Evolutionary conservation across 2,888 invertebrate species (phyloP).

Genomic region (Pyrrhosoma nymphula): DNA sequence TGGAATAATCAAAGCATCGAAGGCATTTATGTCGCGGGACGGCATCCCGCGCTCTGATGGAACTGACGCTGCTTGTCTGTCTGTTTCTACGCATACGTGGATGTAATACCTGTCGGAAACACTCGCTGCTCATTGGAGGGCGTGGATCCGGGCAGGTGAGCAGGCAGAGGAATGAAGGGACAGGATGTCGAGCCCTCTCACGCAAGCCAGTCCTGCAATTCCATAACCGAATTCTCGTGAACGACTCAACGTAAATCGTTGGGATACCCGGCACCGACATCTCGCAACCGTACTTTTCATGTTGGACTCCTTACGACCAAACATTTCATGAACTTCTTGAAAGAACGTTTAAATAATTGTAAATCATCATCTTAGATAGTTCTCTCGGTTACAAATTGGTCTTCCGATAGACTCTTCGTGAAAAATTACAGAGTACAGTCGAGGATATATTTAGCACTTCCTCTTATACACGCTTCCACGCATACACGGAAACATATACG

Average conservation of each 20-base stretch:
- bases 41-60: neutral
- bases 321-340: too few species aligned
- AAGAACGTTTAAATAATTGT: too few species aligned
- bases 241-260: neutral
- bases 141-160: neutral
- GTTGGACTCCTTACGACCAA: too few species aligned
- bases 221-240: neutral
- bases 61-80: neutral
- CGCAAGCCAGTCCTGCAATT: neutral
- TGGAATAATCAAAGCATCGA: conserved; percentile 6
- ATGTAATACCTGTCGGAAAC: conserved; percentile 36
- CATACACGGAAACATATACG: too few species aligned
- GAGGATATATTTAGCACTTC: too few species aligned
- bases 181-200: neutral
- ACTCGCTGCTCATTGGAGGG: neutral
- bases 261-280: too few species aligned
- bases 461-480: too few species aligned
- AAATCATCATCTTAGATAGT: too few species aligned
- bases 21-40: neutral
- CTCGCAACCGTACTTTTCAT: too few species aligned
- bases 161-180: neutral
- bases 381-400: too few species aligned
- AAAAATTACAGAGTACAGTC: too few species aligned
- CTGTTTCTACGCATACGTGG: neutral
- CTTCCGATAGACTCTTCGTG: too few species aligned